Base-by-base conservation (phyloP, 2,797 vertebrate genomes). In the Gambusia yucatana region DNA sequence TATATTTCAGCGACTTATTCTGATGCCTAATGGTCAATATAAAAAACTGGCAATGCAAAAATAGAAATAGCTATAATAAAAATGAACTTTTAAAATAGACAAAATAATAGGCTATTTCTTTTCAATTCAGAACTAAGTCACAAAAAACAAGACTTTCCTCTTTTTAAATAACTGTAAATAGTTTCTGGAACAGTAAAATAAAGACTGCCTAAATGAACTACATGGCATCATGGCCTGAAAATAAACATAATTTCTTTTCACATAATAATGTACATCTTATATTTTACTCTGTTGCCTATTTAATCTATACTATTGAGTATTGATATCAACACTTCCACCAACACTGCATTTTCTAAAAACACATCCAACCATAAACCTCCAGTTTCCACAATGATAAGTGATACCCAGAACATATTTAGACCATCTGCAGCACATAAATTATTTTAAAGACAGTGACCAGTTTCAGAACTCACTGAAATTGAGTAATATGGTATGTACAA, bases 381-480 rank as follows among this genome's bases (percentile, higher is more conserved):
- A 79, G 84, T 84, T 85, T 77, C 73, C 84, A 78, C 55, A 71
- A 55, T 65, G 83, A 84, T 84, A 89, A 85, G 78, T 84, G 81
- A 90, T 80, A 91, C 59, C 39, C 80, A 44, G 73, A 79, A 78
- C 76, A 86, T 73, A 89, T 79, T 82, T 81, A 77, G 75, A 82
- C 80, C 71, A 78, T 77, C 86, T 86, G 80, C 16, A 55, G n/a
- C n/a, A 83, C 79, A 89, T 89, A 76, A 83, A 92, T 77, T 86
- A 77, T 79, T 74, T 81, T 50, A 67, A 55, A 79, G 80, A 88
- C 90, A 82, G 79, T 76, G 78, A 78, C 84, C 81, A 82, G 76
- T 46, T 75, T 25, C 67, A 17, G 11, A 78, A 50, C 25, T 44
- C 22, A 65, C 1, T 74, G 10, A 44, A 48, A 77, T 52, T n/a